Base-by-base conservation (phyloP, 2,113 vertebrate species). In the Sarotherodon lohbergeri region DNA sequence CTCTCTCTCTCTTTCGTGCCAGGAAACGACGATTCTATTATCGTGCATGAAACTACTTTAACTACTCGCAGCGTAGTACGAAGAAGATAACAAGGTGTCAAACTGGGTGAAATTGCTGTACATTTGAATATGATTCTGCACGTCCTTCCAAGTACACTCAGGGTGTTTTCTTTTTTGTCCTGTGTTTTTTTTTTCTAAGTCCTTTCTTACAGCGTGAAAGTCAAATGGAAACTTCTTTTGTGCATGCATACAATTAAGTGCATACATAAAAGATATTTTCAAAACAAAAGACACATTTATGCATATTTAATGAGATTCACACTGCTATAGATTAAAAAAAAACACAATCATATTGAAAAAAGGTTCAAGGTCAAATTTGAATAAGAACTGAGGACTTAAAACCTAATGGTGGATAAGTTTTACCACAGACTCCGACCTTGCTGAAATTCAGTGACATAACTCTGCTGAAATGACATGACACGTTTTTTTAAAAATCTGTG, bases 191-290 rank as follows among this genome's bases (percentile, higher is more conserved):
- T 41, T 36, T 3, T 36, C 8, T 11, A n/a, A 46, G 71, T 87
- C 56, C 43, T 82, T 89, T 83, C 52, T 86, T 32, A 52, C 54
- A 27, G 36, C 71, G n/a, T 90, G 84, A 90, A 91, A 90, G 89
- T 91, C 90, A 91, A 86, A 80, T 71, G 16, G 80, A 88, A 86
- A 61, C 34, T 48, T 76, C 7, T 56, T 61, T 68, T 34, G 19
- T 84, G 71, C 39, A 6, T 80, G 22, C 36, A 79, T 81, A 56
- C 68, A 22, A 57, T 71, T 50, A 80, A 66, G 56, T 81, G 52
- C 17, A 34, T 83, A 52, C 19, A 66, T n/a, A 41, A 87, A 85
- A 81, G 52, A 85, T 56, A 71, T 9, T 27, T 79, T 87, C 43
- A 79, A 82, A 86, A 41, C 41, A 80, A 89, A 84, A 52, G 59